These are phyloP conservation scores for Nymphalis io DNA, from an alignment of 1,140 invertebrate genomes.

Conservation along the genomic window DNA sequence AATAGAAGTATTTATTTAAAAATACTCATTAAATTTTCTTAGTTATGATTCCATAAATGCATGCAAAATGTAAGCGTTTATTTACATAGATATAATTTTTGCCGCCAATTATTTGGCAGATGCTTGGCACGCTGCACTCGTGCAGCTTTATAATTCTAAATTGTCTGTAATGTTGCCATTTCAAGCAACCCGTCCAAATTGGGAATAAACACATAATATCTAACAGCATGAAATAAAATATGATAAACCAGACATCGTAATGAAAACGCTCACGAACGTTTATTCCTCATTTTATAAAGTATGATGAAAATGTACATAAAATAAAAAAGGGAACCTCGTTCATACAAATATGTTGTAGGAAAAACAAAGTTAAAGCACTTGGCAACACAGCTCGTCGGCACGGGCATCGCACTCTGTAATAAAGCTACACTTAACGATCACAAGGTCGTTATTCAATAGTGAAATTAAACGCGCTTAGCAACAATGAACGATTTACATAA, in stretches of 20 bases:
- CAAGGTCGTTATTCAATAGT: constrained; percentile 47
- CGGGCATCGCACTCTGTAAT: constrained; percentile 36
- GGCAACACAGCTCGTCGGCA: constrained; percentile 19
- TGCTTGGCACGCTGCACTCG: constrained; percentile 13
- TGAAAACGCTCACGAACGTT: too few relatives aligned
- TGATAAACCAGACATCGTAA: not conserved
- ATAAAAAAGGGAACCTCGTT: not conserved
- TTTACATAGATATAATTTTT: constrained; percentile 30
- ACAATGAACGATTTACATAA: constrained; percentile 65
- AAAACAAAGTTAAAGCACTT: not conserved
- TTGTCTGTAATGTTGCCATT: constrained; percentile 20
- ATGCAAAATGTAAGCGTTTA: constrained; percentile 25
- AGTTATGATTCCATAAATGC: not conserved
- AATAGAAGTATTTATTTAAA: not conserved
- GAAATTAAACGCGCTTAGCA: constrained; percentile 63
- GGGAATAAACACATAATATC: not conserved
- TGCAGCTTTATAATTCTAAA: constrained; percentile 28
- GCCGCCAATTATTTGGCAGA: constrained; percentile 33
- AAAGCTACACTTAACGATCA: constrained; percentile 47
- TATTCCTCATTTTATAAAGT: too few relatives aligned
- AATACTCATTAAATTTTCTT: not conserved
- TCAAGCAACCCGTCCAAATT: not conserved
- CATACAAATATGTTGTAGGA: not conserved
- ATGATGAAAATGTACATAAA: too few relatives aligned
- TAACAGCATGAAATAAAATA: not conserved